Base-by-base conservation (phyloP, 2,888 invertebrate genomes). In the Drosophila testacea region DNA sequence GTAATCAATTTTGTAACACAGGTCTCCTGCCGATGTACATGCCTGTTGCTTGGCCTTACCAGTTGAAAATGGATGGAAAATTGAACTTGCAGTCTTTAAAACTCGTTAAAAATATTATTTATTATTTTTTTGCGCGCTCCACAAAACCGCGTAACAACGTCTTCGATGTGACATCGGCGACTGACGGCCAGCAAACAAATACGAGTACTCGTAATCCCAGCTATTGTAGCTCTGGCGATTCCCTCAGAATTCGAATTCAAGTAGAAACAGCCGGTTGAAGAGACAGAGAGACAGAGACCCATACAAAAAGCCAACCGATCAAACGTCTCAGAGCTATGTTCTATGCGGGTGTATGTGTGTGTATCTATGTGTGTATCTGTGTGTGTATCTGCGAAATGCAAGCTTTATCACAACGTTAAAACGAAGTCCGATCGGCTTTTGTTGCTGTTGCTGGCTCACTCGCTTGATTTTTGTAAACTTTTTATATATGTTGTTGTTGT, bases 121-220 rank as follows among this genome's bases (percentile, higher is more conserved):
- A 27, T 13, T n/a, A 11, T n/a, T 44, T 39, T 39, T 64, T 44
- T 71, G 51, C 69, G 83, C 85, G 68, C 77, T 76, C 39, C 28
- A 55, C 36, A 61, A 66, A 57, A 79, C 56, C 84, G 75, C 75
- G 77, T 69, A 65, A 77, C 88, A 67, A 59, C 85, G 83, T 85
- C 83, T 83, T 82, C 84, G 85, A 85, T 70, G 85, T 77, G 85
- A 82, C 80, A 85, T 81, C 81, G 85, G 76, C 86, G 81, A 83
- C 83, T 83, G 88, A 76, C 83, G 68, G 67, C 69, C 80, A 84
- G 65, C 77, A 69, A 86, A 63, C 80, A 79, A 83, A 69, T 52
- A 34, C 55, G 55, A 56, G 34, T 56, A 36, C 36, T 56, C 55
- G 42, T 22, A 76, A 85, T 83, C 83, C 83, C 83, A 87, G 77